Evolutionary conservation across 2,888 invertebrate species (phyloP), one percentile per base, ranked within the genome.

Genomic region (Hypomecis atomaria): DNA sequence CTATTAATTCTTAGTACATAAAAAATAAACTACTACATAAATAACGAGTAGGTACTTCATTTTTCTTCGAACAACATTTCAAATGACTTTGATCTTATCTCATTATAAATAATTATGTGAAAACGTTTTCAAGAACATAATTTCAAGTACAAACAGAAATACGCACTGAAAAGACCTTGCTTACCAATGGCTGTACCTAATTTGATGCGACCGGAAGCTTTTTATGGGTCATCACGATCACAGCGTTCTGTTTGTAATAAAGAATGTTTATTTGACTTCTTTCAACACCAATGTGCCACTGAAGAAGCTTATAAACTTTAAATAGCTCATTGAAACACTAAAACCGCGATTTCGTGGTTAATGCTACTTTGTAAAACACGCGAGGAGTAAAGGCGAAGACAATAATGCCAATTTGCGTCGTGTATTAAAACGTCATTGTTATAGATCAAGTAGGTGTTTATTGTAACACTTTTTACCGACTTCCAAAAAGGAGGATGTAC

Each of bases 221-320:
- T 65, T 66, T 66, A 66, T 66, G 58, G 58, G 61, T 66, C 55
- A 62, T 62, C 58, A 43, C 58, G 65, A 71, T 63, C 61, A 54
- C 37, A 50, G 34, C 56, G 67, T 70, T 60, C 57, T 70, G 71
- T 71, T 71, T 70, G 70, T 66, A 63, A 73, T 74, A 72, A 76
- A 71, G 11, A 58, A 5, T 52, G 65, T 74, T 76, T 67, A 73
- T 70, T 56, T 69, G 56, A 56, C 53, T 64, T 43, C 60, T 69
- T 58, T 61, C 50, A 50, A 62, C 66, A 65, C 71, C 67, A 56
- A 72, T 59, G 64, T 67, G 70, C 65, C 54, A 67, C 66, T 67
- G 65, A 57, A 70, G 63, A 69, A 67, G 66, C 69, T 59, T 56
- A 66, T 71, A 71, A 72, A 65, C 43, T 68, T 47, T 9, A 66